A percentile compares a stretch with the other conserved stretches of the same genome.
These are phyloP conservation scores for Arge pagana DNA, from an alignment of 2,888 invertebrate species.

Conservation along the genomic window DNA sequence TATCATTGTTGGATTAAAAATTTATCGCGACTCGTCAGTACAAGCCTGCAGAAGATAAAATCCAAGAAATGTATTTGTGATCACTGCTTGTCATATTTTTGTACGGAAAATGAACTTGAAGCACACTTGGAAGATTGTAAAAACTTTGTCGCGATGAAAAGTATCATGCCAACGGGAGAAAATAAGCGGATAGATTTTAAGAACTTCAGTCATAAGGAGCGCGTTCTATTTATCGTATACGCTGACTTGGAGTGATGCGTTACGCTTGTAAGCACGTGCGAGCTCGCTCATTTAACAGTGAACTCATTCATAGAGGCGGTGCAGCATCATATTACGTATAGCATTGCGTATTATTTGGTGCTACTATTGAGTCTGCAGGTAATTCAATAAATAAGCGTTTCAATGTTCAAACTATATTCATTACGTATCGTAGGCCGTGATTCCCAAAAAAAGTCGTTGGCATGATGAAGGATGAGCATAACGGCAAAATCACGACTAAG, in stretches of 20 bases:
- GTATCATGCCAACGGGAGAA: conserved; percentile 16
- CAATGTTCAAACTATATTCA: too few species aligned
- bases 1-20: conserved; percentile 28
- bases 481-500: too few species aligned
- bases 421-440: too few species aligned
- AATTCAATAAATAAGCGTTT: too few species aligned
- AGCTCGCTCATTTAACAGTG: too few species aligned
- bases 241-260: conserved; percentile 26
- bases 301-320: too few species aligned
- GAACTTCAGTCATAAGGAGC: conserved; percentile 23
- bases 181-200: conserved; percentile 23
- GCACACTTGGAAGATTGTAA: conserved; percentile 1
- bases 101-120: neutral
- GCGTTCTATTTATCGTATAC: conserved; percentile 23
- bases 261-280: conserved; percentile 24
- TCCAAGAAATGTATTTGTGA: conserved; percentile 6
- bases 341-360: neutral
- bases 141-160: conserved; percentile 20
- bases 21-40: conserved; percentile 25
- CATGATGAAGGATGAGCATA: too few species aligned
- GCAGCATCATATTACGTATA: neutral
- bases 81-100: conserved; percentile 32
- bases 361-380: too few species aligned
- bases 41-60: neutral
- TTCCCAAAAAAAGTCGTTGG: too few species aligned